Evolutionary conservation across 2,888 invertebrate genomes (phyloP).

Genomic region (Pristionchus exspectatus): DNA sequence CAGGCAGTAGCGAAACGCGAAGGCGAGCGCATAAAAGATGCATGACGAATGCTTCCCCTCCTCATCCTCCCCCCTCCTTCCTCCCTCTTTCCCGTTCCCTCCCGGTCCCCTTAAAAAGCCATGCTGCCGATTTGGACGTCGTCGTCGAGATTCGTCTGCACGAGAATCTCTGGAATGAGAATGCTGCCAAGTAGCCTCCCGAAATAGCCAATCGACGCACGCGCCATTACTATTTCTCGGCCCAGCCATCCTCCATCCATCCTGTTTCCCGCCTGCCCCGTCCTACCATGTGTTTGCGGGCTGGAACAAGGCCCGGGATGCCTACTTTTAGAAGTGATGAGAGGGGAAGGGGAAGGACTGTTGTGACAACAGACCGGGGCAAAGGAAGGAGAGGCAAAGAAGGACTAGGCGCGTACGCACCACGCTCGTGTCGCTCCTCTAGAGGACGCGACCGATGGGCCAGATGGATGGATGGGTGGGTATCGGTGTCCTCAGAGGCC

Average conservation of each 20-base stretch:
- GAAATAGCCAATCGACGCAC: conserved; percentile 1
- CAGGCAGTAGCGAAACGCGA: neutral
- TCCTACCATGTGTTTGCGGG: neutral
- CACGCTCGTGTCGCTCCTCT: neutral
- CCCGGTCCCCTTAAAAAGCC: neutral
- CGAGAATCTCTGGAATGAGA: neutral
- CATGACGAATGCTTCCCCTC: neutral
- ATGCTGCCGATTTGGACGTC: neutral
- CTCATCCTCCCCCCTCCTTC: neutral
- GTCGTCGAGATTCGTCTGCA: neutral
- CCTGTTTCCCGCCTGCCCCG: neutral
- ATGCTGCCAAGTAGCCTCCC: neutral
- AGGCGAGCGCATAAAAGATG: neutral
- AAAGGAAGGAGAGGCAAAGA: too few species aligned
- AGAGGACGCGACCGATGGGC: neutral
- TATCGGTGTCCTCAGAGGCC: neutral
- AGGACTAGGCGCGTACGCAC: too few species aligned
- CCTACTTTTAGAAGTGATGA: neutral
- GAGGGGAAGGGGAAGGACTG: neutral
- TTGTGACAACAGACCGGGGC: neutral
- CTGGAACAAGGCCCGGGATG: neutral
- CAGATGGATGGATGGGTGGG: neutral
- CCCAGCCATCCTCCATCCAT: neutral
- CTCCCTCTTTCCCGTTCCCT: neutral
- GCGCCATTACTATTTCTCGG: neutral